Base-by-base conservation (phyloP, 2,113 vertebrate species). In the Tenebrosternarchus preto region DNA sequence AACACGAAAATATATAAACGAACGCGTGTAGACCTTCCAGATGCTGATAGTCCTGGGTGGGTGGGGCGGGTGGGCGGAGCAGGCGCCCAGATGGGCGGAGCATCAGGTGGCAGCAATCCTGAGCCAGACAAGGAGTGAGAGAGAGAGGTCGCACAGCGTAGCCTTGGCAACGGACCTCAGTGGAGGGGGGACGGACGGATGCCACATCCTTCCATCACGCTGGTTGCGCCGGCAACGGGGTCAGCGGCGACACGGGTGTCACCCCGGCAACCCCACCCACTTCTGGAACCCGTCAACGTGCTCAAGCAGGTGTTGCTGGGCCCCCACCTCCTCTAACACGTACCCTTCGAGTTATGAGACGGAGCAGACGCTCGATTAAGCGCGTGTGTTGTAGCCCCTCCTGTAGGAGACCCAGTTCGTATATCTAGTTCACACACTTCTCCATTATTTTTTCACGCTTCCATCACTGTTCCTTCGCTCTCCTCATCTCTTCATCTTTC, bases 231-330 rank as follows among this genome's bases (percentile, higher is more conserved):
- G 39, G 33, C 22, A 46, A 11, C 29, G 19, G 46, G 77, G 77
- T 71, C 56, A 61, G 36, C 5, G 19, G 25, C 19, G 69, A 73
- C 25, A 50, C 15, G 33, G 17, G 3, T 63, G 60, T 15, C 16
- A 24, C 3, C 56, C 24, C 43, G 33, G 53, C 43, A 50, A 50
- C 8, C 43, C 12, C 43, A 12, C 19, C 2, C 66, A 78, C 77
- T 71, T 60, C 77, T 71, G 77, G 55, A 78, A 70, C 22, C 31
- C 22, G 4, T 57, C 17, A 11, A 1, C 36, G 9, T 46, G 39
- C 39, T 46, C 5, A 1, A n/a, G 3, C 39, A 8, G 8, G 39
- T 46, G 39, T 46, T 11, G 9, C 8, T 11, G 1, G 5, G 5
- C 39, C 8, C 39, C 4, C 39, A 3, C 36, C 36, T 3, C 36